Evolutionary conservation across 2,888 invertebrate species (phyloP).

Genomic region (Cordylochernes scorpioides): DNA sequence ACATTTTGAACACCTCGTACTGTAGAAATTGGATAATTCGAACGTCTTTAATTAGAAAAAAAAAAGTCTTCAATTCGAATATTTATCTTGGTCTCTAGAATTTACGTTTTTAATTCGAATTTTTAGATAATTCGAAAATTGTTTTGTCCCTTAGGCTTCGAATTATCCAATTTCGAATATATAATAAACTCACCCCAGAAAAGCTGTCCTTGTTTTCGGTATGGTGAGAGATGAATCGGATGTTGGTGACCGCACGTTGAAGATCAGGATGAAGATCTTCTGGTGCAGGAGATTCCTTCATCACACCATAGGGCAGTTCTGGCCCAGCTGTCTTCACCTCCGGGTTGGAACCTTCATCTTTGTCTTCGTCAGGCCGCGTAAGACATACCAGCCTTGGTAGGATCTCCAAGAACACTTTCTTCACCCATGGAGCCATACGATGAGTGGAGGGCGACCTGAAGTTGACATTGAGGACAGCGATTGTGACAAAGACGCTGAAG

Average conservation of each 20-base stretch:
- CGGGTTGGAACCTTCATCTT: conserved; percentile 3
- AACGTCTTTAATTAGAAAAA: too few relatives aligned
- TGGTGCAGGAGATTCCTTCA: too few relatives aligned
- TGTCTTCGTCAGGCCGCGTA: conserved; percentile 36
- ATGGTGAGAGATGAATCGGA: conserved; percentile 79
- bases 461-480: conserved; percentile 74
- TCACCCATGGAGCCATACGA: conserved; percentile 71
- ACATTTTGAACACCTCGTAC: too few relatives aligned
- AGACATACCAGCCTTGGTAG: conserved; percentile 75
- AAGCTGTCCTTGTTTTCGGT: conserved; percentile 80
- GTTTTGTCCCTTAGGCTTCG: too few relatives aligned
- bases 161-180: too few relatives aligned
- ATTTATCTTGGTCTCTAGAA: too few relatives aligned
- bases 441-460: conserved; percentile 50
- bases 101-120: too few relatives aligned
- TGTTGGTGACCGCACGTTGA: conserved; percentile 72
- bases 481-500: conserved; percentile 71
- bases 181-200: conserved; percentile 46
- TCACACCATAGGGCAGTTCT: conserved; percentile 6
- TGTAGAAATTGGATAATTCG: too few relatives aligned
- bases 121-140: too few relatives aligned
- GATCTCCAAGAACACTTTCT: conserved; percentile 60
- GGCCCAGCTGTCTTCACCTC: conserved; percentile 3
- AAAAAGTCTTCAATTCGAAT: too few relatives aligned
- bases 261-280: conserved; percentile 16